Conservation (phyloP, 2,797 vertebrate genomes). For the Triplophysa bombifrons region DNA sequence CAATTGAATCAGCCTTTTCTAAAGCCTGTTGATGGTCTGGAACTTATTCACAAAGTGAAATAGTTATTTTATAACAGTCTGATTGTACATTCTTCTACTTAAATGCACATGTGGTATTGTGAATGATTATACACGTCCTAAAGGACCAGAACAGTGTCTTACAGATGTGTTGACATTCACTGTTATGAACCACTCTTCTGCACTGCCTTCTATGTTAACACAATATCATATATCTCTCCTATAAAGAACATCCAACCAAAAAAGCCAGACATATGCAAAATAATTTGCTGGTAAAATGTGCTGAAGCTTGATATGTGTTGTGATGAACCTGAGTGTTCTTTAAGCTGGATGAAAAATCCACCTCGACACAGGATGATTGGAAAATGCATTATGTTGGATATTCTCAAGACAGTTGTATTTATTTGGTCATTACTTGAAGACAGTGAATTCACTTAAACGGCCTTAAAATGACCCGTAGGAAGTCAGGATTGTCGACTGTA, state of each 20-base stretch:
- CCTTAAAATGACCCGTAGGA: slow-evolving; percentile 40
- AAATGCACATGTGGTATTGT: background rate
- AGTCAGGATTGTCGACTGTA: slow-evolving; percentile 45
- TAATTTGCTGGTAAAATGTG: slow-evolving; percentile 1
- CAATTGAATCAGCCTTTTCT: background rate
- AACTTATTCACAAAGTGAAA: background rate
- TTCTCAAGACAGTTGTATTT: slow-evolving; percentile 52
- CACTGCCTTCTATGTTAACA: slow-evolving; percentile 19
- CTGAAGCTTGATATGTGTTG: background rate
- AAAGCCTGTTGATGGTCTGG: background rate
- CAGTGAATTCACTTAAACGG: slow-evolving; percentile 37
- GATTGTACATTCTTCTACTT: background rate
- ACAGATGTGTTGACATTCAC: background rate
- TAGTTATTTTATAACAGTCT: background rate
- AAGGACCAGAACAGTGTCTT: slow-evolving; percentile 20
- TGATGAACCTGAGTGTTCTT: slow-evolving; percentile 28
- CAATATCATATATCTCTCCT: background rate
- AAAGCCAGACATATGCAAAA: background rate
- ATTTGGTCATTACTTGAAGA: slow-evolving; percentile 56
- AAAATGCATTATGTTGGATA: slow-evolving; percentile 11
- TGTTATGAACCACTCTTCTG: slow-evolving; percentile 14
- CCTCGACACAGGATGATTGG: slow-evolving; percentile 36
- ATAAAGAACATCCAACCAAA: background rate
- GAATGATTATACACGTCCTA: background rate
- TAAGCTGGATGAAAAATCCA: slow-evolving; percentile 37